Base-by-base conservation (phyloP, 2,113 vertebrate genomes). In the Gallinago undulata region DNA sequence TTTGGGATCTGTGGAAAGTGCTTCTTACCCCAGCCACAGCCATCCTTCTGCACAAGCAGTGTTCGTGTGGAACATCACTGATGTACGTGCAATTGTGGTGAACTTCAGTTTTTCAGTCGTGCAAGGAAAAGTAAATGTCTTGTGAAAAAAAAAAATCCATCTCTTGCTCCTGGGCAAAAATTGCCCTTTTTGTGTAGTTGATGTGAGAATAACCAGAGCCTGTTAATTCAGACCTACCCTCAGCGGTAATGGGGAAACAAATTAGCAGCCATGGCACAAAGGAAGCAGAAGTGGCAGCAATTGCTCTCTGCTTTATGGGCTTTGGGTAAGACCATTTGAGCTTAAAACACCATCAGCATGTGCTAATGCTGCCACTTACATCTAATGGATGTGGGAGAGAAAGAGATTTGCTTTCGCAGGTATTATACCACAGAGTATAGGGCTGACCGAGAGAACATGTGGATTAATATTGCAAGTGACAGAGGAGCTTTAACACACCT, bases 11-110 rank as follows among this genome's bases (percentile, higher is more conserved):
- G 1, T 5, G 14, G 53, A 64, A 84, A 84, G 43, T 25, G n/a
- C 12, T 77, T 19, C n/a, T 74, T 12, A 43, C 4, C 6, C 15
- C 37, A 62, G 30, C 51, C 63, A 23, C 31, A 50, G 59, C 19
- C 50, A 48, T 17, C 45, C 30, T 47, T 56, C 72, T 69, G 28
- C 45, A 48, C 30, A 45, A 63, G 62, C 19, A 82, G 27, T 10
- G 6, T 21, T 83, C 1, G 0, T 31, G 35, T 10, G 53, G 43
- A 67, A 62, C 63, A 41, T 12, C 67, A 24, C 22, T 39, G 27
- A 45, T 69, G 70, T 9, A 39, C 0, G 0, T 24, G 21, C 45
- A n/a, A 0, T 25, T 79, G 39, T 10, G 7, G 10, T 19, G 47
- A 90, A 72, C 6, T 62, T 84, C 39, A 4, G 2, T 4, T 77